These are phyloP conservation scores for Meiosimyza decipiens DNA, from an alignment of 2,888 invertebrate genomes.

Conservation along the genomic window DNA sequence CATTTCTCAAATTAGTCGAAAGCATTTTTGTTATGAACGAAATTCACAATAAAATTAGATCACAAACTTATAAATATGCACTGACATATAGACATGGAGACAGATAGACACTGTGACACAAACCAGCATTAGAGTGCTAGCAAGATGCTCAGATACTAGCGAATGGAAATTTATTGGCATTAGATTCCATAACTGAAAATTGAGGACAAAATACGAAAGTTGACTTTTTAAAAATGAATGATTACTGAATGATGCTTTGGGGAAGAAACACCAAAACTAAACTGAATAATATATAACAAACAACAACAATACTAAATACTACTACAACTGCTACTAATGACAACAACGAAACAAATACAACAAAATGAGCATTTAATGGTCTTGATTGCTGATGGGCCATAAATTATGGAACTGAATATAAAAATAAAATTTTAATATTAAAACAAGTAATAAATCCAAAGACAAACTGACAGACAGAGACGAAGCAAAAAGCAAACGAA, in stretches of 20 bases:
- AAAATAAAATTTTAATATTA: slow-evolving; percentile 54
- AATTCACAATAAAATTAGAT: slow-evolving; percentile 43
- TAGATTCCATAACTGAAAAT: slow-evolving; percentile 29
- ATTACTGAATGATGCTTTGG: slow-evolving; percentile 29
- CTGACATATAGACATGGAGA: slow-evolving; percentile 45
- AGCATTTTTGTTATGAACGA: slow-evolving; percentile 1
- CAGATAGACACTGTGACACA: not conserved
- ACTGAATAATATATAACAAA: slow-evolving; percentile 17
- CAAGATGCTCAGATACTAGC: slow-evolving; percentile 4
- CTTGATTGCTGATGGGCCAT: slow-evolving; percentile 55
- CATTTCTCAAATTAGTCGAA: slow-evolving; percentile 13
- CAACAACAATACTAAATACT: slow-evolving; percentile 12
- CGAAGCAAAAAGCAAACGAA: not conserved
- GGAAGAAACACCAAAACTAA: not conserved
- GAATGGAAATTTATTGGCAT: slow-evolving; percentile 29
- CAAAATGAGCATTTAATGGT: slow-evolving; percentile 54
- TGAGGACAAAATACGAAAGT: slow-evolving; percentile 6
- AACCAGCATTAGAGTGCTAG: too few species aligned
- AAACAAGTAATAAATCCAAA: slow-evolving; percentile 55
- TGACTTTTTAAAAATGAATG: slow-evolving; percentile 33
- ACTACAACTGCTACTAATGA: slow-evolving; percentile 5
- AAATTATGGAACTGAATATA: slow-evolving; percentile 52
- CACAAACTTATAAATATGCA: slow-evolving; percentile 49
- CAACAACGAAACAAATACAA: slow-evolving; percentile 35
- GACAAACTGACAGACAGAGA: not conserved